These are phyloP conservation scores for Micrastur ruficollis DNA, from an alignment of 2,797 vertebrate species.

Conservation along the genomic window DNA sequence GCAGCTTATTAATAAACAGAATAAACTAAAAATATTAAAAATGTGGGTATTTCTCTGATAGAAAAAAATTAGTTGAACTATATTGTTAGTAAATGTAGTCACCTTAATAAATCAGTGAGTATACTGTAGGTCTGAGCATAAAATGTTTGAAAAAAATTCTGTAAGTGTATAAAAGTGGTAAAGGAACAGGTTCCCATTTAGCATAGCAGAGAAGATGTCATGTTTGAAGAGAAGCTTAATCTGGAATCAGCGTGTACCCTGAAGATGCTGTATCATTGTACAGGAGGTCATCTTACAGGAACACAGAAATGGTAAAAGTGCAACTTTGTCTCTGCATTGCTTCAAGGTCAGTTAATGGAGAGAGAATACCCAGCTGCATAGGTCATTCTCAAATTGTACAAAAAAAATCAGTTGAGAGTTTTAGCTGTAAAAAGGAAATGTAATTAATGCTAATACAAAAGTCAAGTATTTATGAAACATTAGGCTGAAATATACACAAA, in stretches of 20 bases:
- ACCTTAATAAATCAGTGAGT: neutral
- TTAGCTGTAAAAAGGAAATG: constrained; percentile 1
- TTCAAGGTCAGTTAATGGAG: constrained; percentile 48
- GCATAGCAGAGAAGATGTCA: neutral
- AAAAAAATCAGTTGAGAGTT: neutral
- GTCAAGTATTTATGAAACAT: neutral
- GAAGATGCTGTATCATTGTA: neutral
- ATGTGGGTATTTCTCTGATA: neutral
- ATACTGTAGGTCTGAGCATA: neutral
- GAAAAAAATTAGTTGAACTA: neutral
- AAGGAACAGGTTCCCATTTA: neutral
- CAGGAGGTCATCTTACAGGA: constrained; percentile 40
- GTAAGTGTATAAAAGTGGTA: neutral
- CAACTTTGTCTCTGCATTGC: constrained; percentile 37
- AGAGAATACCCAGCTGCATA: neutral
- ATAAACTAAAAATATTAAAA: neutral
- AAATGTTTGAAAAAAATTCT: neutral
- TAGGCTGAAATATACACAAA: neutral
- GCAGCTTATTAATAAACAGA: neutral
- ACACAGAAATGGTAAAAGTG: constrained; percentile 11
- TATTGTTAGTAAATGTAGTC: neutral
- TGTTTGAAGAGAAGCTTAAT: neutral
- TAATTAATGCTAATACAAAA: constrained; percentile 25
- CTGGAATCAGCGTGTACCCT: neutral
- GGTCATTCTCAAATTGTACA: neutral